Conservation (phyloP, 2,113 vertebrate species). For the Hydropotes inermis region DNA sequence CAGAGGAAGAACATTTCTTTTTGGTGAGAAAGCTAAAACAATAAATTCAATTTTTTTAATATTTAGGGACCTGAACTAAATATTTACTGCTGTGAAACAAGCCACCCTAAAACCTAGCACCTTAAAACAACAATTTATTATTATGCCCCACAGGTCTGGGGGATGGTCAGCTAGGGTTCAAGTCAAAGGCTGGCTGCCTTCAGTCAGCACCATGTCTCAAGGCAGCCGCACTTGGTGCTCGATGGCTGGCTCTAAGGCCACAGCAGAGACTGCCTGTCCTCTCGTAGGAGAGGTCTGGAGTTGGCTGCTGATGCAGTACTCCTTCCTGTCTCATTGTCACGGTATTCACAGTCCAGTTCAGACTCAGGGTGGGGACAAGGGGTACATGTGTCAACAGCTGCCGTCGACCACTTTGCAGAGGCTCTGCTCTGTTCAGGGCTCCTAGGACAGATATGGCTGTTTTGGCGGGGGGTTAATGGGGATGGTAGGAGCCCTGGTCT, state of each 20-base stretch:
- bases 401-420: too few relatives aligned
- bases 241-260: too few relatives aligned
- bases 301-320: not conserved
- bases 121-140: not conserved
- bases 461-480: too few relatives aligned
- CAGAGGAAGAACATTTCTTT: not conserved
- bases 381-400: fast-evolving
- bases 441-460: fast-evolving
- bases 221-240: fast-evolving
- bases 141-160: fast-evolving
- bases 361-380: not conserved
- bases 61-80: not conserved
- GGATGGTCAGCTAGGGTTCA: not conserved
- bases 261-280: not conserved
- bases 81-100: not conserved
- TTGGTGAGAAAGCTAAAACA: not conserved
- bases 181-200: not conserved
- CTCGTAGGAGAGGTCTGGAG: not conserved
- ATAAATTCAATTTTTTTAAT: not conserved
- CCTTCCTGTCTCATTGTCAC: not conserved
- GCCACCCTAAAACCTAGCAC: fast-evolving
- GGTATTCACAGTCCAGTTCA: not conserved
- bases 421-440: too few relatives aligned
- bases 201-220: not conserved
- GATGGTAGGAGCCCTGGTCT: not conserved